These are phyloP conservation scores for Eulemur macaco DNA, from an alignment of 2,113 vertebrate genomes.

Conservation along the genomic window DNA sequence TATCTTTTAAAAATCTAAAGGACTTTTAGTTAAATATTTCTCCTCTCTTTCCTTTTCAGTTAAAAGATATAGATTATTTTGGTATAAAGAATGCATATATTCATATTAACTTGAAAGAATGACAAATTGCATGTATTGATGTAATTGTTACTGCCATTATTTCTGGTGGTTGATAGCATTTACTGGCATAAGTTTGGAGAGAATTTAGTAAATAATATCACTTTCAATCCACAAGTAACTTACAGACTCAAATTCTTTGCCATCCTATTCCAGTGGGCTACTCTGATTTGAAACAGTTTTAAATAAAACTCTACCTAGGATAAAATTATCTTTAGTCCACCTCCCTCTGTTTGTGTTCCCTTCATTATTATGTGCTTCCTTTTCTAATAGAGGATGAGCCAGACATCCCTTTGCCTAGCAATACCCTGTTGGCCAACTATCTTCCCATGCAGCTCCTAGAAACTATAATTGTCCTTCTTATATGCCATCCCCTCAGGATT, in stretches of 20 bases:
- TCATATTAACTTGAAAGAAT: background rate
- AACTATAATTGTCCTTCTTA: background rate
- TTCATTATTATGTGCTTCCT: background rate
- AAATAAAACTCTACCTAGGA: background rate
- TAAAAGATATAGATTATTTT: background rate
- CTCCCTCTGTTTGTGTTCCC: background rate
- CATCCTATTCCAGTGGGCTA: background rate
- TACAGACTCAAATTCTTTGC: background rate
- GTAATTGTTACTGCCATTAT: background rate
- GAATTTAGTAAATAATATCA: background rate
- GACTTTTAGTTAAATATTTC: constrained; percentile 10
- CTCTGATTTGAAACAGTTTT: background rate
- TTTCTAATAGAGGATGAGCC: background rate
- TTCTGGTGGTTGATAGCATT: background rate
- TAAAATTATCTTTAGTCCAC: background rate
- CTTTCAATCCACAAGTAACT: background rate
- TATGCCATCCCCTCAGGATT: background rate
- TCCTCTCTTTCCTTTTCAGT: background rate
- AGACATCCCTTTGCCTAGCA: background rate
- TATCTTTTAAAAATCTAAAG: constrained; percentile 25
- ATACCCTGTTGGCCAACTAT: background rate
- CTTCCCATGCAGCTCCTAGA: background rate
- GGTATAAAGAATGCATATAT: background rate
- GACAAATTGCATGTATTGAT: background rate
- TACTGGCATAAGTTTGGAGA: background rate